Percentiles rank a stretch among this genome's conserved stretches.
Evolutionary conservation across 2,113 vertebrate genomes (phyloP).

Genomic region (Megalops atlanticus): DNA sequence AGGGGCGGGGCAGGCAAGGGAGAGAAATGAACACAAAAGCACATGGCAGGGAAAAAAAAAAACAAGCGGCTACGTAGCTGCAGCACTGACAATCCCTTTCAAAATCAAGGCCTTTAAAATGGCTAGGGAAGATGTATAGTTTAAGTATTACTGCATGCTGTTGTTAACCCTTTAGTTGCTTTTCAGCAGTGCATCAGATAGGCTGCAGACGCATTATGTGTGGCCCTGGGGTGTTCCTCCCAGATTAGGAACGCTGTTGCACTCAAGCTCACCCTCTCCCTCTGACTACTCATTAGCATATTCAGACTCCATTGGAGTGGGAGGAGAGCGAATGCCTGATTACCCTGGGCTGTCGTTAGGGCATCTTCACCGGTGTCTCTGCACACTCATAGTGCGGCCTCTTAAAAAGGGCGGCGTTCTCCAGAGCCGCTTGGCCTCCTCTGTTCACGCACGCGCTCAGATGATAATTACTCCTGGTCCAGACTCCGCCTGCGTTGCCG

Average conservation of each 20-base stretch:
- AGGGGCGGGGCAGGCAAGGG: too few relatives aligned
- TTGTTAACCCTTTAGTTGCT: slow-evolving; percentile 19
- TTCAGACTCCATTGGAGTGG: slow-evolving; percentile 53
- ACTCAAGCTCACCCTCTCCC: neutral
- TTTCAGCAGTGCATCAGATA: neutral
- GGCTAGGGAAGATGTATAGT: neutral
- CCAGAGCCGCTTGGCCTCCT: neutral
- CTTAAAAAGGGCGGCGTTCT: neutral
- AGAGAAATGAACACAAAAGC: too few relatives aligned
- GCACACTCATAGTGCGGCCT: neutral
- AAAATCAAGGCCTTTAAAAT: neutral
- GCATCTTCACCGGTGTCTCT: slow-evolving; percentile 34
- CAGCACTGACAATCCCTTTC: too few relatives aligned
- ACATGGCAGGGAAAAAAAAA: too few relatives aligned
- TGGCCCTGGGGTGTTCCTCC: neutral
- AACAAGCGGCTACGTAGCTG: too few relatives aligned
- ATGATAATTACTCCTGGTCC: slow-evolving; percentile 57
- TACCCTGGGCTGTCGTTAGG: slow-evolving; percentile 64
- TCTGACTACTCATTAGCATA: slow-evolving; percentile 53
- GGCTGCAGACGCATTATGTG: neutral
- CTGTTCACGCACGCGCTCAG: slow-evolving; percentile 39
- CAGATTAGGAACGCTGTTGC: slow-evolving; percentile 39
- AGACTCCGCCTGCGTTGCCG: slow-evolving; percentile 37
- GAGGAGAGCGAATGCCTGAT: slow-evolving; percentile 66
- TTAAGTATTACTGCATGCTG: neutral